A percentile compares a stretch with the other conserved stretches of the same genome.
These are phyloP conservation scores for Anoplolepis gracilipes DNA, from an alignment of 1,140 invertebrate genomes.

Conservation along the genomic window DNA sequence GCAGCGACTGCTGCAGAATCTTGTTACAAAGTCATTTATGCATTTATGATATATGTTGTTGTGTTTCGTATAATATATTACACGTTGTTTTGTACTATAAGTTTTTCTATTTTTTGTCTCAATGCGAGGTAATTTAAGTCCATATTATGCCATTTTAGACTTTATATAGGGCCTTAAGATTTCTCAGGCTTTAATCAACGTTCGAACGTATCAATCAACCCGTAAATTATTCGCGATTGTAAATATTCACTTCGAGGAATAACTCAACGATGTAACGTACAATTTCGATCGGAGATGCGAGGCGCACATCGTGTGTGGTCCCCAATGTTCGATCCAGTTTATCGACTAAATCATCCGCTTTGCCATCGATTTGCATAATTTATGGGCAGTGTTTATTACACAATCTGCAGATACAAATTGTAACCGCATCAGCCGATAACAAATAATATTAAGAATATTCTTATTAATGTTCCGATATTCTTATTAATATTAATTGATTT, in stretches of 20 bases:
- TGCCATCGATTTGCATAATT: conserved; percentile 69
- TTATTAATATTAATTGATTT: too few species aligned
- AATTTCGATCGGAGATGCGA: conserved; percentile 64
- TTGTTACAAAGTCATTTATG: conserved; percentile 63
- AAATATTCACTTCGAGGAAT: conserved; percentile 56
- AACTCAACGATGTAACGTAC: conserved; percentile 51
- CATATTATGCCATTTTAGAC: not conserved
- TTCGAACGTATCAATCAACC: conserved; percentile 19
- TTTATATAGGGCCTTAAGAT: conserved; percentile 5
- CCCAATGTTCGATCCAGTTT: conserved; percentile 63
- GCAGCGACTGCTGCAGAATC: conserved; percentile 5
- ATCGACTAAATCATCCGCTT: conserved; percentile 68
- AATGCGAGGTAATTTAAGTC: not conserved
- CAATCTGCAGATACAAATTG: conserved; percentile 45
- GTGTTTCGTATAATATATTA: not conserved
- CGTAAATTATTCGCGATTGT: conserved; percentile 66
- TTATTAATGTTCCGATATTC: too few species aligned
- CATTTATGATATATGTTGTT: conserved; percentile 49
- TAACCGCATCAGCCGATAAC: not conserved
- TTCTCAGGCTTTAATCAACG: conserved; percentile 47
- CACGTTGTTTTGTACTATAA: conserved; percentile 2
- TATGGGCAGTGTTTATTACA: conserved; percentile 55
- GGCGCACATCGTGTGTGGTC: conserved; percentile 58
- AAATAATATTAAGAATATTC: not conserved
- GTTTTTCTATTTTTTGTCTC: not conserved